A percentile compares a stretch with the other conserved stretches of the same genome.
Evolutionary conservation across 2,797 vertebrate genomes (phyloP).

Genomic region (Arrhamphus sclerolepis): DNA sequence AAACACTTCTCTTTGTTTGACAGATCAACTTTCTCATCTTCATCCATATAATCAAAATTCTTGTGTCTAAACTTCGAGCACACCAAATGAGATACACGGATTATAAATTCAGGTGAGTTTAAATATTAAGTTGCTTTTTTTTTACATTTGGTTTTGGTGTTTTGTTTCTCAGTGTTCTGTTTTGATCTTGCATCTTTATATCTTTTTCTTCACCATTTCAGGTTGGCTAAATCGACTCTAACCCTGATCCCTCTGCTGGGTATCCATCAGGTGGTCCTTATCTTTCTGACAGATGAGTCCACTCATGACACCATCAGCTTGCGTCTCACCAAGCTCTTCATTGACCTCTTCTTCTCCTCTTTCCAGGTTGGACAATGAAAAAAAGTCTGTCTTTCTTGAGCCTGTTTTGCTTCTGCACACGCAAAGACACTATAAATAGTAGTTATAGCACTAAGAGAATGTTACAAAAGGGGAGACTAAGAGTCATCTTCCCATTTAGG

Average conservation of each 20-base stretch:
- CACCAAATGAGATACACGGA: slow-evolving; percentile 95
- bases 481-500: not conserved
- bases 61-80: slow-evolving; percentile 91
- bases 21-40: slow-evolving; percentile 98
- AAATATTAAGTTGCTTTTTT: not conserved
- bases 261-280: slow-evolving; percentile 92
- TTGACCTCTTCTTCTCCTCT: slow-evolving; percentile 93
- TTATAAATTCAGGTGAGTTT: slow-evolving; percentile 92
- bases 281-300: slow-evolving; percentile 90
- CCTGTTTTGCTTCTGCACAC: not conserved
- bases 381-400: not conserved
- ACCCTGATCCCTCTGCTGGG: slow-evolving; percentile 95
- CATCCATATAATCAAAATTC: slow-evolving; percentile 90
- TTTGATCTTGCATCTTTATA: not conserved
- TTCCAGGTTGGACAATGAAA: slow-evolving; percentile 86
- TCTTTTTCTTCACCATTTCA: slow-evolving; percentile 50
- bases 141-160: not conserved
- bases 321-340: slow-evolving; percentile 91
- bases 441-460: too few species aligned
- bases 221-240: slow-evolving; percentile 94
- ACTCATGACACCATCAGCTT: slow-evolving; percentile 82
- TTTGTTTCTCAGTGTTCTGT: not conserved
- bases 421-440: too few species aligned
- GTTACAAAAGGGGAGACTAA: not conserved
- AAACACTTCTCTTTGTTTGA: slow-evolving; percentile 11